These are phyloP conservation scores for Vulpes ferrilata DNA, from an alignment of 2,113 vertebrate species.

Conservation along the genomic window DNA sequence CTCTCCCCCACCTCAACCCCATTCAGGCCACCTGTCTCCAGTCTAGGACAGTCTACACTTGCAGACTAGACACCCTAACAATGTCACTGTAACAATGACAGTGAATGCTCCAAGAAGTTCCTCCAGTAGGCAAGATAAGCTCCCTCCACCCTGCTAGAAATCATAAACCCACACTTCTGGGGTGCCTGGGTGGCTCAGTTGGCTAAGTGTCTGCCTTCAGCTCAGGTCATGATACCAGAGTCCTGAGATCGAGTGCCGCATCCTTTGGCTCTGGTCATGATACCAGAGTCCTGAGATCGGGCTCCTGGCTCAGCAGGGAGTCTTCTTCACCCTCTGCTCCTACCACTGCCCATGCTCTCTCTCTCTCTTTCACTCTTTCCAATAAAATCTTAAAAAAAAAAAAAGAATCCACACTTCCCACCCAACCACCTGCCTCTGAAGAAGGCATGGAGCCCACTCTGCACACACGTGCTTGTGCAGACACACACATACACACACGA, in stretches of 20 bases:
- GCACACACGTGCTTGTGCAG: rapidly evolving
- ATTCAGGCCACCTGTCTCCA: neutral
- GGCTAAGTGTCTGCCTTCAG: too few relatives aligned
- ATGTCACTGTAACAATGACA: too few relatives aligned
- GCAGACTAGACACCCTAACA: neutral
- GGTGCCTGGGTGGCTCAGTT: too few relatives aligned
- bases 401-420: neutral
- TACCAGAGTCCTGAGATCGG: too few relatives aligned
- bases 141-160: neutral
- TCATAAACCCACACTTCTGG: neutral
- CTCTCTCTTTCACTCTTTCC: too few relatives aligned
- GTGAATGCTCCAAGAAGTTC: neutral
- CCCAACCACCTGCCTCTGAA: neutral
- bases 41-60: neutral
- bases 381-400: too few relatives aligned
- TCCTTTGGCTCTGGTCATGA: too few relatives aligned
- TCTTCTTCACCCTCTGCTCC: too few relatives aligned
- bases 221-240: too few relatives aligned
- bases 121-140: neutral
- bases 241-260: too few relatives aligned
- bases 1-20: rapidly evolving
- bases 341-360: too few relatives aligned
- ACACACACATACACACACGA: rapidly evolving
- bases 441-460: neutral
- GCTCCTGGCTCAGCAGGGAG: too few relatives aligned